Percentiles rank a stretch among this genome's conserved stretches.
These are phyloP conservation scores for Symphodus melops DNA, from an alignment of 2,113 vertebrate genomes.

Conservation along the genomic window DNA sequence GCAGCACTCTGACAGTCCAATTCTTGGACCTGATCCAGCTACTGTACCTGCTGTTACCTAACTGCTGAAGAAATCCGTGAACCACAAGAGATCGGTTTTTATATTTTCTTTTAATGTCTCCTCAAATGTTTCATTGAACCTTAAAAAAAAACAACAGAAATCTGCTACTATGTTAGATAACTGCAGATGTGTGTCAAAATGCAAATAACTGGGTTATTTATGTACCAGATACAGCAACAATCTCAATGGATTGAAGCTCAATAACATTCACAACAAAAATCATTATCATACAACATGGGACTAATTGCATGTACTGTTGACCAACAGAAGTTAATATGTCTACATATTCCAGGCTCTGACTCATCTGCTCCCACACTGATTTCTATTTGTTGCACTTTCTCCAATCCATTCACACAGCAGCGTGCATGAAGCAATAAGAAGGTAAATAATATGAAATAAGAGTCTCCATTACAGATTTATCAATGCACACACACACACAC, in stretches of 20 bases:
- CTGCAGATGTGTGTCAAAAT: neutral
- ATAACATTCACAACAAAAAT: conserved; percentile 54
- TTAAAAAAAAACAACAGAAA: conserved; percentile 9
- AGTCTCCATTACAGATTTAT: conserved; percentile 50
- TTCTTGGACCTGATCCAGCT: conserved; percentile 74
- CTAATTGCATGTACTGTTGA: conserved; percentile 73
- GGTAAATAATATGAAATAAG: conserved; percentile 49
- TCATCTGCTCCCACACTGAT: conserved; percentile 76
- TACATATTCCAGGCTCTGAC: conserved; percentile 74
- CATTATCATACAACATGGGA: conserved; percentile 59
- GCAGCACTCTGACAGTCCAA: conserved; percentile 62
- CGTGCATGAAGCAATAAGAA: conserved; percentile 40
- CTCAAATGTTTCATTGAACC: conserved; percentile 2
- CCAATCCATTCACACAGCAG: conserved; percentile 48
- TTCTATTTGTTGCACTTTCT: conserved; percentile 73
- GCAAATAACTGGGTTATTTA: conserved; percentile 28
- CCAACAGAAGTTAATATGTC: conserved; percentile 71
- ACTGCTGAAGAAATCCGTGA: conserved; percentile 51
- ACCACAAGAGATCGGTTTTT: conserved; percentile 17
- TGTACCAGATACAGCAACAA: conserved; percentile 32
- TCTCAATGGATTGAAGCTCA: conserved; percentile 36
- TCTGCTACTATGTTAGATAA: neutral
- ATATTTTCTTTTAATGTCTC: conserved; percentile 13
- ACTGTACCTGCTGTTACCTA: conserved; percentile 80
- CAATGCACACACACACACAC: conserved; percentile 28